phyloP scores from a whole-genome alignment of 2,113 vertebrate genomes.

The Pongo pygmaeus region DNA sequence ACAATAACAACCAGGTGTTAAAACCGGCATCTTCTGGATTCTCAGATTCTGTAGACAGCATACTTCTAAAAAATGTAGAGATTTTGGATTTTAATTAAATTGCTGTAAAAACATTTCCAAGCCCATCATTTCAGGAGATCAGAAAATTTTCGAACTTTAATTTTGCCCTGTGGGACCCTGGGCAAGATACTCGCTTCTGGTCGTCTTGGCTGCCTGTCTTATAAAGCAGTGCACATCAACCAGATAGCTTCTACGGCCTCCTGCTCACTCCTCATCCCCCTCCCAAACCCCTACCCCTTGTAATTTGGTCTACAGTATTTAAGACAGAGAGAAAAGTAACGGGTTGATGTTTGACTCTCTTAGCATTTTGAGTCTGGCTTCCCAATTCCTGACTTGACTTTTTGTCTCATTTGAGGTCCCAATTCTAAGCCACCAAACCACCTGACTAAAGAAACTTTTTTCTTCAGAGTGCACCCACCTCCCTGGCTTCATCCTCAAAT shows the following conservation, averaged over 20 bases:
- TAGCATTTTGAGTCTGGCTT: not conserved
- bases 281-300: fast-evolving
- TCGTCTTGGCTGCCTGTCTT: not conserved
- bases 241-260: not conserved
- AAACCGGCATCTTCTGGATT: not conserved
- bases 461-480: not conserved
- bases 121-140: not conserved
- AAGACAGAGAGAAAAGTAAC: not conserved
- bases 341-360: not conserved
- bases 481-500: not conserved
- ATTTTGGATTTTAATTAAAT: not conserved
- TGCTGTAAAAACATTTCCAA: not conserved
- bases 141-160: not conserved
- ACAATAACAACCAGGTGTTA: not conserved
- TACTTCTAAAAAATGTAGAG: not conserved
- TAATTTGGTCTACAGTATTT: not conserved
- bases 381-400: not conserved
- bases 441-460: not conserved
- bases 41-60: not conserved
- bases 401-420: not conserved
- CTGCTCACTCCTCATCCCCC: fast-evolving
- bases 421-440: not conserved
- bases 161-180: not conserved
- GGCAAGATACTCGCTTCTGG: not conserved
- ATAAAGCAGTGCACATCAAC: not conserved